Evolutionary conservation across 2,888 invertebrate species (phyloP), one percentile per base, ranked within the genome.

Genomic region (Plebejus argus): DNA sequence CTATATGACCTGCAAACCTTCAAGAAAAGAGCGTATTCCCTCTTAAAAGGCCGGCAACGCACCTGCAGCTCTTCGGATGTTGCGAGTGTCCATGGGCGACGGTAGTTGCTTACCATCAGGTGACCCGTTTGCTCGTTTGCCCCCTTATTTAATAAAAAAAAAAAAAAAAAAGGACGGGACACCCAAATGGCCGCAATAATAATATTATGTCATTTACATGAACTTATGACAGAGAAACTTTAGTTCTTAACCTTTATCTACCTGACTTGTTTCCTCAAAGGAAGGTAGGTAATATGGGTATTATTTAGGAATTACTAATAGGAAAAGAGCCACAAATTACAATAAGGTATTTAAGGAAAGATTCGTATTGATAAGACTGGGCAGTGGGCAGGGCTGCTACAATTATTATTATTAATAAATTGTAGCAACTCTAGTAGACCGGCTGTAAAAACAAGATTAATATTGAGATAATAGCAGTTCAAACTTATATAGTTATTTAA

Each of bases 121-220:
- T n/a, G n/a, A n/a, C n/a, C n/a, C n/a, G n/a, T n/a, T n/a, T n/a
- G n/a, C n/a, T n/a, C n/a, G n/a, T n/a, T n/a, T n/a, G n/a, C n/a
- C n/a, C n/a, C n/a, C n/a, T n/a, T n/a, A n/a, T n/a, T n/a, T n/a
- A n/a, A n/a, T n/a, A n/a, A n/a, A n/a, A n/a, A n/a, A n/a, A n/a
- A n/a, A n/a, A n/a, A n/a, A n/a, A n/a, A n/a, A n/a, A n/a, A n/a
- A 71, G 71, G 20, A 39, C 71, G 71, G 39, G 71, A 70, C 70
- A 7, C 6, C 35, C 70, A 6, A 66, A 66, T 12, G 28, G 5
- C 33, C 15, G 66, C 28, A 23, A 66, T 33, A 66, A 66, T 66
- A n/a, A n/a, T 33, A 28, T 66, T 33, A 28, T 66, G 66, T 33
- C 28, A 66, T 66, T 66, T 66, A 66, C 61, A 66, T 66, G 6